Evolutionary conservation across 2,888 invertebrate genomes (phyloP), one percentile per base, ranked within the genome.

Genomic region (Lochmaea capreae): DNA sequence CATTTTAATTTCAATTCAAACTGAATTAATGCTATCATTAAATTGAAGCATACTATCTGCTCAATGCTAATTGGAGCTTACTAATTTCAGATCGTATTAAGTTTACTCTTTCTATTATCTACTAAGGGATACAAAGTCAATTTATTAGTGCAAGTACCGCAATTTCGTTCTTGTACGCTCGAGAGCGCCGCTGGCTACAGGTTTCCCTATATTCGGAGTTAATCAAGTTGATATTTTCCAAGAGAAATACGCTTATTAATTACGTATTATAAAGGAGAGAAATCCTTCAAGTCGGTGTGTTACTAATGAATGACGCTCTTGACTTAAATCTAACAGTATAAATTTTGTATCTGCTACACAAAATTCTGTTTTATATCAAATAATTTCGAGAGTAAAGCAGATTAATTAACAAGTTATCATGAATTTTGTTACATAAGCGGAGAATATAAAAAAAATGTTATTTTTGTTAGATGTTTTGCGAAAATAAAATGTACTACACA

Each of bases 151-250:
- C 52, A 14, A 46, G 46, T 12, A 46, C 46, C 46, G 46, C 14
- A 52, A 52, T 52, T 52, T 52, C 22, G 33, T 59, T 59, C 10
- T 16, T 57, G 16, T 57, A 16, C 8, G 11, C 57, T 22, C 22
- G 59, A 26, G 22, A 59, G 59, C 42, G 39, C 42, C 39, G 16
- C 14, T 62, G 14, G 62, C 54, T 69, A 69, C 69, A 62, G 69
- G 69, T 63, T 63, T 62, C 69, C 63, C 62, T 52, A 63, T 69
- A 54, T 69, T 69, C 42, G 54, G 46, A 62, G 69, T 69, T 69
- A 69, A 69, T 69, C 52, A 63, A 69, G 69, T 69, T 69, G 69
- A 69, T 69, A 69, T 69, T 69, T 69, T 69, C 69, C 69, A 52
- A 63, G 62, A 63, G 69, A 69, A 69, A 69, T 33, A 42, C 63